Base-by-base conservation (phyloP, 2,888 invertebrate genomes). In the Eulithis testata region DNA sequence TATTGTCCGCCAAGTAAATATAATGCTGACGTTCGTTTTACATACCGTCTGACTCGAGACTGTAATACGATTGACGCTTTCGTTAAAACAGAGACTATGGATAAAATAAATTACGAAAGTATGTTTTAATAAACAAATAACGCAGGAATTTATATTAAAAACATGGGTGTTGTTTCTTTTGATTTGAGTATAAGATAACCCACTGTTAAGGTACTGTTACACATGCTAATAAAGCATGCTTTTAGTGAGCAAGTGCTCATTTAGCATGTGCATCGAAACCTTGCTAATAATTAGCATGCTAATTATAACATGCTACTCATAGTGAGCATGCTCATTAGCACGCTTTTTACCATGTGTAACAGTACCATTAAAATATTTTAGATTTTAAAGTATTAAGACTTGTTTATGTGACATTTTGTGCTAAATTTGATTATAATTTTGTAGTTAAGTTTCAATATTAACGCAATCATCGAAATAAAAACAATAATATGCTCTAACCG, bases 401-500 rank as follows among this genome's bases (percentile, higher is more conserved):
- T 47, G 12, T 21, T 7, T 47, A 21, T 21, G 14, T 49, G n/a
- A 47, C 49, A 4, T 45, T 56, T 31, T 31, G 43, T 9, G 27
- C 37, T 52, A 37, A 27, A 53, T 52, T 57, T 49, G 27, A 56
- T 21, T 45, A 14, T 56, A 50, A 43, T 50, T 50, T 50, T 60
- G 50, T 50, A 7, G 11, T n/a, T 40, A 50, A n/a, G 70, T 75
- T 69, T 75, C 72, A 72, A 68, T 66, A 68, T 37, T 64, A 60
- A 78, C 65, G 71, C 73, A 76, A 76, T 74, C 76, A 80, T 73
- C 73, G 75, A 79, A 74, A 69, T 72, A 73, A 73, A 74, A 76
- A 31, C 73, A 71, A 11, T 82, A 79, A 79, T 47, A 21, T 65
- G 60, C 76, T 77, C 75, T 82, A 84, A 81, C 84, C 81, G 84